Conservation (phyloP, 2,113 vertebrate genomes). For the Labrus mixtus region DNA sequence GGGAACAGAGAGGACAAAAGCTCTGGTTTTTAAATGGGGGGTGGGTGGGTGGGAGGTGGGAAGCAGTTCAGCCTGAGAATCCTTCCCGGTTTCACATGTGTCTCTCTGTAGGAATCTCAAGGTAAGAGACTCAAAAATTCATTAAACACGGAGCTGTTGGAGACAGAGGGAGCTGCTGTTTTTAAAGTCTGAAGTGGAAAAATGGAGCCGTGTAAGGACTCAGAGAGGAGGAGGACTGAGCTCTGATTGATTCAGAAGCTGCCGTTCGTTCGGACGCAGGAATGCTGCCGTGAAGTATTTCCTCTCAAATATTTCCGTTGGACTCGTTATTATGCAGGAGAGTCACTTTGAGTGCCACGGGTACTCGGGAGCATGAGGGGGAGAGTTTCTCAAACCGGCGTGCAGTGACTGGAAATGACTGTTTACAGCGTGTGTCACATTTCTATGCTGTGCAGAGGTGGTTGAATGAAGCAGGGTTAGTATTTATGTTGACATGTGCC, state of each 20-base stretch:
- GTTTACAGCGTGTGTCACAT: conserved; percentile 8
- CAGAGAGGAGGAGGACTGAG: conserved; percentile 2
- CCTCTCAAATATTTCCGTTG: conserved; percentile 47
- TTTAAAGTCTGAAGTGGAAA: conserved; percentile 20
- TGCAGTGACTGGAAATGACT: conserved; percentile 28
- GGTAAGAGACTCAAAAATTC: conserved; percentile 72
- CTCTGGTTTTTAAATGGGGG: conserved; percentile 71
- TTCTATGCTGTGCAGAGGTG: neutral
- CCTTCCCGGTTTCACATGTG: conserved; percentile 65
- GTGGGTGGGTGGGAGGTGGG: conserved; percentile 62
- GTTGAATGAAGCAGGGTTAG: neutral
- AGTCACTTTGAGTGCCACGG: conserved; percentile 12
- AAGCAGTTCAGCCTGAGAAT: conserved; percentile 65
- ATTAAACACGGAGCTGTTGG: conserved; percentile 4
- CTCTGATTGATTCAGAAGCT: conserved; percentile 40
- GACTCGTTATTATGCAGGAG: conserved; percentile 31
- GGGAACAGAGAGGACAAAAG: conserved; percentile 86
- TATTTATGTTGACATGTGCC: conserved; percentile 10
- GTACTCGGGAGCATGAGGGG: conserved; percentile 35
- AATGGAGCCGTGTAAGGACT: conserved; percentile 6
- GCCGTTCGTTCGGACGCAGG: conserved; percentile 24
- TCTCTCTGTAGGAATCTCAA: conserved; percentile 54
- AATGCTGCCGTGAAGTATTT: conserved; percentile 46
- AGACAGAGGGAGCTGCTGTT: neutral
- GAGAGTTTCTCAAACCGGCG: conserved; percentile 46